Percentiles rank a stretch among this genome's conserved stretches.
These are phyloP conservation scores for Drosophila villosipedis DNA, from an alignment of 2,888 invertebrate species.

Conservation along the genomic window DNA sequence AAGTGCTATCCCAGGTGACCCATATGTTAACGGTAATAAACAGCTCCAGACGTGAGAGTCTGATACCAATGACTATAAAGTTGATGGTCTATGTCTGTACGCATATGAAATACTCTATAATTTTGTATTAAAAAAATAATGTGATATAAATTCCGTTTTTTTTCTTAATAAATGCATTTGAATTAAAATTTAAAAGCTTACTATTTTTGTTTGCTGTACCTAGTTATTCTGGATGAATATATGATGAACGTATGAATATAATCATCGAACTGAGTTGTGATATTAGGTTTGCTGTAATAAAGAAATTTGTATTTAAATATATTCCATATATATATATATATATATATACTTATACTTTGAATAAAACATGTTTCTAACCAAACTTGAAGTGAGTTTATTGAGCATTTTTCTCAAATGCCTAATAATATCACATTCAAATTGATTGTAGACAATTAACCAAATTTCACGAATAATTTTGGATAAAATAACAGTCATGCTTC, in stretches of 20 bases:
- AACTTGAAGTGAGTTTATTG: background rate
- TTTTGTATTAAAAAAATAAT: background rate
- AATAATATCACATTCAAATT: background rate
- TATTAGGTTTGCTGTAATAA: background rate
- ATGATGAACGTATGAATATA: too few relatives aligned
- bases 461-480: background rate
- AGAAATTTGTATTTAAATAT: background rate
- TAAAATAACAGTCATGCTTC: background rate
- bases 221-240: background rate
- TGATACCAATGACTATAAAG: background rate
- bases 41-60: slow-evolving; percentile 37
- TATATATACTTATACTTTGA: background rate
- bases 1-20: slow-evolving; percentile 72
- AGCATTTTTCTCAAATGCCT: background rate
- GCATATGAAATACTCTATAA: slow-evolving; percentile 19
- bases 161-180: accelerated
- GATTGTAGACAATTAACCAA: background rate
- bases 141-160: background rate
- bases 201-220: background rate
- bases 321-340: background rate
- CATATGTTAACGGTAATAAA: slow-evolving; percentile 73
- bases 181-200: background rate
- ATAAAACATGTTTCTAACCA: background rate
- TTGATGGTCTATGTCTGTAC: background rate
- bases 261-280: background rate